Conservation (phyloP, 2,888 invertebrate species). For the Drosophila mettleri region DNA sequence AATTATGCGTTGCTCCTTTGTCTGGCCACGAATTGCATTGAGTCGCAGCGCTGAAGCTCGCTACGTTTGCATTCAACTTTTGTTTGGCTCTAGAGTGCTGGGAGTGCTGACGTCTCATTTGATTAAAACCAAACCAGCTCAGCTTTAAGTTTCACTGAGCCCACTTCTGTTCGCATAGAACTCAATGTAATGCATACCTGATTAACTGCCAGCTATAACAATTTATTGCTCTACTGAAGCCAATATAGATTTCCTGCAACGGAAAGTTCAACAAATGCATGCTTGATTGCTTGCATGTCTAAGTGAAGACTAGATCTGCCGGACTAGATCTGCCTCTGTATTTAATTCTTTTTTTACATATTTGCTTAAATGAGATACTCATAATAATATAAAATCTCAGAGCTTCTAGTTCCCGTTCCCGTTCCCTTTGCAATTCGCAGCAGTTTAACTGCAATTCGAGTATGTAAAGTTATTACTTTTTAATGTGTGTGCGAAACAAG, state of each 20-base stretch:
- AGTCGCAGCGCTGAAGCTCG: constrained; percentile 6
- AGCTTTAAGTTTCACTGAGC: constrained; percentile 22
- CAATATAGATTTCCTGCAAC: neutral
- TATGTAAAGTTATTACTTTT: neutral
- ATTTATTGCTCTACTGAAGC: constrained; percentile 8
- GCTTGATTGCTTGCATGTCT: neutral
- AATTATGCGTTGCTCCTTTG: constrained; percentile 51
- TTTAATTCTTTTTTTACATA: too few species aligned
- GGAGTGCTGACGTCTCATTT: constrained; percentile 25
- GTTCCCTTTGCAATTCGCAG: neutral
- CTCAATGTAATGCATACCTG: constrained; percentile 6
- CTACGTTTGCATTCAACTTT: constrained; percentile 8
- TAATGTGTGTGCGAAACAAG: neutral
- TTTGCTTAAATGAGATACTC: too few species aligned
- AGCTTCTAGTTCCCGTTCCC: too few species aligned
- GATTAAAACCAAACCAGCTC: constrained; percentile 32
- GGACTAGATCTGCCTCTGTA: too few species aligned
- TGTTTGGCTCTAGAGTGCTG: constrained; percentile 7
- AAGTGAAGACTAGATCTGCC: neutral
- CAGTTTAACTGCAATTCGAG: neutral
- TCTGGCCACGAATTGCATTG: constrained; percentile 28
- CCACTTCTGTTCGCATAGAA: neutral
- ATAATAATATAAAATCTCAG: neutral
- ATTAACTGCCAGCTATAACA: constrained; percentile 5
- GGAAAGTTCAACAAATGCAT: neutral